Evolutionary conservation across 2,888 invertebrate species (phyloP).

Genomic region (Galeopsomyia nigrocyanea): DNA sequence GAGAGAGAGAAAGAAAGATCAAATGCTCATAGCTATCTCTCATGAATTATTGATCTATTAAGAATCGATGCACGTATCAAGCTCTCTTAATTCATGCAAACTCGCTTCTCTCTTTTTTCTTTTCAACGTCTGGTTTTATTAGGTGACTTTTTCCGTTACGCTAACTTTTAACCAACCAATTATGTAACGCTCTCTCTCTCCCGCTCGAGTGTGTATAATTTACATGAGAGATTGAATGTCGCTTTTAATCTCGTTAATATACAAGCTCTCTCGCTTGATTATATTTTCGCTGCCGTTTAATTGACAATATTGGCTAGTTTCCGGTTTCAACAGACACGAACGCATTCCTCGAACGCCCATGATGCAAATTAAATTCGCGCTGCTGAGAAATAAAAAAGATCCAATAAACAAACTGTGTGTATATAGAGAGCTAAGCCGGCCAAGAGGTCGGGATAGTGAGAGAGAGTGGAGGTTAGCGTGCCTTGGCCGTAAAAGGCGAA

Average conservation of each 20-base stretch:
- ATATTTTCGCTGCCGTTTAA: neutral
- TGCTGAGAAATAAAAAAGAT: neutral
- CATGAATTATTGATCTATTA: constrained; percentile 22
- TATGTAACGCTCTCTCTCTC: no score
- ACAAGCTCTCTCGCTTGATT: no score
- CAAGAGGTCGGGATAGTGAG: neutral
- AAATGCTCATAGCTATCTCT: neutral
- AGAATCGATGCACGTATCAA: neutral
- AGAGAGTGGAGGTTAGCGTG: neutral
- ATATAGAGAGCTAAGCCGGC: constrained; percentile 2
- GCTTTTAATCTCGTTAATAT: no score
- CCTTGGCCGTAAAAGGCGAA: constrained; percentile 31
- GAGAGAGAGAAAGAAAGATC: neutral
- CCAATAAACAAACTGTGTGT: no score
- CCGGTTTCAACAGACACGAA: neutral
- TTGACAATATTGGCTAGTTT: neutral
- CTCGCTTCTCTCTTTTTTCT: no score
- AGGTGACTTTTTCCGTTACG: no score
- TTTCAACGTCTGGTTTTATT: no score
- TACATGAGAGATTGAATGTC: no score
- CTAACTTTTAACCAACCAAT: no score
- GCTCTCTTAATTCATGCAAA: no score
- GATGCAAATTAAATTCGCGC: neutral
- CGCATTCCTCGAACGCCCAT: constrained; percentile 2
- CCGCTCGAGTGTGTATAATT: no score